phyloP scores from a whole-genome alignment of 2,113 vertebrate genomes.

The Hyla sarda region DNA sequence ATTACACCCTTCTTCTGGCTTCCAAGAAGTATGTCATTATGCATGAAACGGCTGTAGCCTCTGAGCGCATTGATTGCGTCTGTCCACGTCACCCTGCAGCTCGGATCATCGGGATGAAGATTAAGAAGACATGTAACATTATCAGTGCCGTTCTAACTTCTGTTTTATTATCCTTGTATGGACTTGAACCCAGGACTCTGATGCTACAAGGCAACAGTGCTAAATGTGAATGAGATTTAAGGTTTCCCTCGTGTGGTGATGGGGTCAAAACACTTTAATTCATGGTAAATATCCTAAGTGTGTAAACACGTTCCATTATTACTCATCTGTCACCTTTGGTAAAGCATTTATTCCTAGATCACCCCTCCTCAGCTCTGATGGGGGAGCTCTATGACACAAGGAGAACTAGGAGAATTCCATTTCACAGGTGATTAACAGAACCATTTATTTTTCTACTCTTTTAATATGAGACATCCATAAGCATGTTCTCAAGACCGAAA shows the following conservation, averaged over 20 bases:
- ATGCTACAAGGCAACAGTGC: too few relatives aligned
- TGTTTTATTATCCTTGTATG: too few relatives aligned
- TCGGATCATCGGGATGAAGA: too few relatives aligned
- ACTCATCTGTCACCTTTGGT: constrained; percentile 27
- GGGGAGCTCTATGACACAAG: constrained; percentile 46
- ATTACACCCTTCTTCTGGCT: too few relatives aligned
- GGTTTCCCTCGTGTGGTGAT: not conserved
- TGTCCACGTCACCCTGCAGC: too few relatives aligned
- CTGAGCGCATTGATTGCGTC: too few relatives aligned
- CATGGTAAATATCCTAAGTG: not conserved
- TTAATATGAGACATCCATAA: constrained; percentile 33
- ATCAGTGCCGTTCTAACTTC: too few relatives aligned
- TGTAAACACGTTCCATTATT: constrained; percentile 6
- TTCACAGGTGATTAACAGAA: constrained; percentile 58
- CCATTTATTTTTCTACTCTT: constrained; percentile 38
- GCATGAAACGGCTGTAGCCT: too few relatives aligned
- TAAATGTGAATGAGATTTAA: not conserved
- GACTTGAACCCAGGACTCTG: too few relatives aligned
- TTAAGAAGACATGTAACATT: too few relatives aligned
- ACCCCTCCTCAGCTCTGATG: constrained; percentile 34
- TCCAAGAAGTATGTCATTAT: too few relatives aligned
- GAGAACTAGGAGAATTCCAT: constrained; percentile 45
- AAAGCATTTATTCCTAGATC: constrained; percentile 45
- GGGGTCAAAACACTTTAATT: not conserved
- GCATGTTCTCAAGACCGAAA: constrained; percentile 16